phyloP scores from a whole-genome alignment of 2,888 invertebrate species.

The Drosophila gaucha region DNA sequence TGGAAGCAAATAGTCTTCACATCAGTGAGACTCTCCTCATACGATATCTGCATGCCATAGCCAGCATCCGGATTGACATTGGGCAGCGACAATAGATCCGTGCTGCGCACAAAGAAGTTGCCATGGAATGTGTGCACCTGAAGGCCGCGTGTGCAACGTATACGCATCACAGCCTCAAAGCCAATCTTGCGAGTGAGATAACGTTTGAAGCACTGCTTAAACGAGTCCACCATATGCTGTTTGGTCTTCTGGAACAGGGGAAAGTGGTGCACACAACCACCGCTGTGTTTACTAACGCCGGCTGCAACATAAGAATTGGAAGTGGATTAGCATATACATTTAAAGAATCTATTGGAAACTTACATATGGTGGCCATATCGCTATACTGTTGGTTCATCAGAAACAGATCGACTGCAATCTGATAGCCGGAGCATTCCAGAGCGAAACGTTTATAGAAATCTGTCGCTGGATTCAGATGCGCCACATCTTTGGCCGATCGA shows the following conservation, averaged over 20 bases:
- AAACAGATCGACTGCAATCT: conserved; percentile 98
- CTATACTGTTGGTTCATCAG: conserved; percentile 96
- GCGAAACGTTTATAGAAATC: conserved; percentile 99
- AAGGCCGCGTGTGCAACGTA: conserved; percentile 96
- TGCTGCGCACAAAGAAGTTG: conserved; percentile 99
- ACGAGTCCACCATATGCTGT: conserved; percentile 89
- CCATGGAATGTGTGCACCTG: conserved; percentile 99
- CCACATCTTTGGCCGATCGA: conserved; percentile 92
- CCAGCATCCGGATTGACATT: conserved; percentile 99
- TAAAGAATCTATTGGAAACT: conserved; percentile 80
- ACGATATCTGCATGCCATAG: conserved; percentile 97
- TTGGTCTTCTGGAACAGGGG: conserved; percentile 93
- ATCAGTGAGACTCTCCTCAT: conserved; percentile 95
- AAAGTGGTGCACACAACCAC: conserved; percentile 96
- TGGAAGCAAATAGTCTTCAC: conserved; percentile 97
- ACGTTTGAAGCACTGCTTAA: conserved; percentile 91
- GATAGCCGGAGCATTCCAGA: conserved; percentile 97
- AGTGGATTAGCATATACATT: neutral
- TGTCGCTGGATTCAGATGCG: conserved; percentile 96
- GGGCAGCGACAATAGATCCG: conserved; percentile 97
- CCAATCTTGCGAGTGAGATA: conserved; percentile 98
- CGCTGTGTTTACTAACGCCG: conserved; percentile 97
- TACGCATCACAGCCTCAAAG: conserved; percentile 99
- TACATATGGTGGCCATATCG: conserved; percentile 96
- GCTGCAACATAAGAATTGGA: conserved; percentile 85